Evolutionary conservation across 2,113 vertebrate species (phyloP), one percentile per base, ranked within the genome.

Genomic region (Craseonycteris thonglongyai): DNA sequence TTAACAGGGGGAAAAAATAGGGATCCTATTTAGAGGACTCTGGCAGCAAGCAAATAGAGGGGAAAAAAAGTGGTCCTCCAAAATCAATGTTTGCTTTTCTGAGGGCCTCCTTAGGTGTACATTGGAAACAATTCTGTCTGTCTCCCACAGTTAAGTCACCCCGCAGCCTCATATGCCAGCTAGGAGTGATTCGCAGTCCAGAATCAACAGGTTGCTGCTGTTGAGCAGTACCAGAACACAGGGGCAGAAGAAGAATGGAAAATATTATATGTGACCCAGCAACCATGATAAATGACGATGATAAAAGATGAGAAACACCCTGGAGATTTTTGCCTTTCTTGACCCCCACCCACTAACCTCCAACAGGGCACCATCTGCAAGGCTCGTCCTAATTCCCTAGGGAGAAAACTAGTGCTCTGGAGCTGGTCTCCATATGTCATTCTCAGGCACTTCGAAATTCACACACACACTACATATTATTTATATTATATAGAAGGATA

Each of bases 51-150:
- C 49, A 95, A 90, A 94, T 86, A 96, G 90, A 98, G n/a, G n/a
- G n/a, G 95, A 89, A 95, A 96, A 84, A 35, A 83, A 90, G 63
- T 72, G 69, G 72, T 86, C 84, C 96, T 98, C 98, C 98, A 98
- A 98, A 98, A 98, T 98, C 98, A 98, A 98, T 98, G 98, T 98
- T 98, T 98, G 97, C 97, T 98, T 98, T 98, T 93, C 97, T 97
- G 98, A 98, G 98, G 98, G 98, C 97, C 98, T 98, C 97, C 96
- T 98, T 98, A 98, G 98, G 98, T 98, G 98, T 98, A 98, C 97
- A 94, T 96, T 98, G 98, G 98, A 98, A 98, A 98, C 97, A 98
- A 98, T 98, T 98, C 97, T 96, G 97, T 98, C 98, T 98, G 96
- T 97, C 98, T 98, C 95, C 97, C 98, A 97, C 98, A 97, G 98